A percentile compares a stretch with the other conserved stretches of the same genome.
These are phyloP conservation scores for Stictocephala bisonia DNA, from an alignment of 2,888 invertebrate genomes.

Conservation along the genomic window DNA sequence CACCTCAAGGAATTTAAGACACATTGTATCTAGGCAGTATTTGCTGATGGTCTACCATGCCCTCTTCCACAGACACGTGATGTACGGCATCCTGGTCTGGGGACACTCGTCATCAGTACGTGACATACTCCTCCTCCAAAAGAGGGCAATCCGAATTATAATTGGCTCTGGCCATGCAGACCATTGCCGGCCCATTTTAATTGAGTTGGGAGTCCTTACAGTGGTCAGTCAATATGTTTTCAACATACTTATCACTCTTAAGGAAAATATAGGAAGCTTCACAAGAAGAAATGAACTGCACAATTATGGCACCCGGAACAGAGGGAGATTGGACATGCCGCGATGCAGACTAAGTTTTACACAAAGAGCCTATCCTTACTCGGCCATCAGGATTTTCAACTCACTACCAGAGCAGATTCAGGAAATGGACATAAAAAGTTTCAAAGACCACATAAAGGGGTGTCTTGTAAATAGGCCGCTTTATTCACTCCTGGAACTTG, in stretches of 20 bases:
- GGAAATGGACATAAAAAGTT: too few species aligned
- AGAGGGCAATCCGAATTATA: background rate
- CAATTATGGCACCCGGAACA: background rate
- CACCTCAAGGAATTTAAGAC: background rate
- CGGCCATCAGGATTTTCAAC: background rate
- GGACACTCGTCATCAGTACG: background rate
- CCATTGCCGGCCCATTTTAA: background rate
- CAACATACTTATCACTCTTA: background rate
- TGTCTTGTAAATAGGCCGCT: too few species aligned
- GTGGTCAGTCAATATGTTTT: background rate
- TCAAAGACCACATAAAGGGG: too few species aligned
- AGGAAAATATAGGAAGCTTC: background rate
- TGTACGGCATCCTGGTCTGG: background rate
- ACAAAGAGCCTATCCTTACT: background rate
- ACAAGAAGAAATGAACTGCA: background rate
- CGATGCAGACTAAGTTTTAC: background rate
- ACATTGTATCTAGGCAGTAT: background rate
- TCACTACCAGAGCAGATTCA: background rate
- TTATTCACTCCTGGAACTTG: too few species aligned
- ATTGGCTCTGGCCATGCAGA: background rate
- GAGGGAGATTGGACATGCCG: too few species aligned
- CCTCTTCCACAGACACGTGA: background rate
- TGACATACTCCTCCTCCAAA: background rate
- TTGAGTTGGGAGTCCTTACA: background rate
- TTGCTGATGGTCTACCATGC: constrained; percentile 1